A percentile compares a stretch with the other conserved stretches of the same genome.
Conservation (phyloP, 2,797 vertebrate genomes). For the Smutsia temminckii region DNA sequence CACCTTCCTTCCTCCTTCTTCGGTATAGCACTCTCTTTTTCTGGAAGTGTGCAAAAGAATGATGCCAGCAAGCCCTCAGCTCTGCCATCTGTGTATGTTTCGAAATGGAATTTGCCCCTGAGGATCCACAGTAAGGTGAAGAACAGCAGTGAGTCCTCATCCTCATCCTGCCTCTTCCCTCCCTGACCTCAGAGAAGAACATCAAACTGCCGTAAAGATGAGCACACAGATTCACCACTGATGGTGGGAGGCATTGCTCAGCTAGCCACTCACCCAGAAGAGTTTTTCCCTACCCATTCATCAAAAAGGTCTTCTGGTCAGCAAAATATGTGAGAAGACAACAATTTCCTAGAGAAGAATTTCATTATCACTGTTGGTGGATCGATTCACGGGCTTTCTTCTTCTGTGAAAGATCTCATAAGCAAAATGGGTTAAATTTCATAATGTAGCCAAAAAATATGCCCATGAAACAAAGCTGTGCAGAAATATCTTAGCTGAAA, state of each 20-base stretch:
- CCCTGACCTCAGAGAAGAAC: background rate
- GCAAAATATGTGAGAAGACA: slow-evolving; percentile 67
- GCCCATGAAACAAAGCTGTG: background rate
- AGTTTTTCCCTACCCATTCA: slow-evolving; percentile 50
- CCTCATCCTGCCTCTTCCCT: background rate
- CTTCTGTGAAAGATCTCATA: slow-evolving; percentile 56
- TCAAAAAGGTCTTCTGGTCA: slow-evolving; percentile 62
- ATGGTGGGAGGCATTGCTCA: background rate
- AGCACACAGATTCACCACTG: background rate
- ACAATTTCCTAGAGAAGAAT: slow-evolving; percentile 56
- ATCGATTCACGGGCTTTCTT: slow-evolving; percentile 59
- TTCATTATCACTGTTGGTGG: slow-evolving; percentile 65
- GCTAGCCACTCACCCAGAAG: background rate
- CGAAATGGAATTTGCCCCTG: background rate
- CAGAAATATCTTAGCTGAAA: background rate
- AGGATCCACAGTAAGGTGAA: background rate
- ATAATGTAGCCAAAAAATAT: background rate
- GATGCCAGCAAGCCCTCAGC: background rate
- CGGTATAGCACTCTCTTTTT: background rate
- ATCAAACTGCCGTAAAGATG: background rate
- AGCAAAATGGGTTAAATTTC: slow-evolving; percentile 48
- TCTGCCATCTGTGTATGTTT: background rate
- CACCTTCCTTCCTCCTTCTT: background rate
- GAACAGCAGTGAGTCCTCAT: background rate
- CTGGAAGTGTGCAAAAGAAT: background rate